phyloP scores from a whole-genome alignment of 2,113 vertebrate genomes.

The Rana temporaria region DNA sequence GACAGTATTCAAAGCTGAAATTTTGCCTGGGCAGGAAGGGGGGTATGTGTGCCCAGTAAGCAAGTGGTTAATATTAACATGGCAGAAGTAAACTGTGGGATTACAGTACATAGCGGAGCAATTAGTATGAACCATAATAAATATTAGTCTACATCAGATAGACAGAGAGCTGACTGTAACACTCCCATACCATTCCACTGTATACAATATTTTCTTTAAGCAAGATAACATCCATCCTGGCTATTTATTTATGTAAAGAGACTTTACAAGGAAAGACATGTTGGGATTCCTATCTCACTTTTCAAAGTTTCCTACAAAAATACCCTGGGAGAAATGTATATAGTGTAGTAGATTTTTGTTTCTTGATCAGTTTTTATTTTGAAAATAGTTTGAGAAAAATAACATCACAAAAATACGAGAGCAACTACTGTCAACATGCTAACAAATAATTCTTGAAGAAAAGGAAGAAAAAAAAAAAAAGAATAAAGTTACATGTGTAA shows the following conservation, averaged over 20 bases:
- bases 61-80: too few relatives aligned
- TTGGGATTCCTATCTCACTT: conserved; percentile 17
- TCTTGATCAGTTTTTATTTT: neutral
- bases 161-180: neutral
- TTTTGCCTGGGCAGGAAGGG: too few relatives aligned
- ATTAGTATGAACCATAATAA: conserved; percentile 36
- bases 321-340: neutral
- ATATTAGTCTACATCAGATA: conserved; percentile 47
- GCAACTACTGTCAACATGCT: too few relatives aligned
- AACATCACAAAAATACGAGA: too few relatives aligned
- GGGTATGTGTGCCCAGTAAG: too few relatives aligned
- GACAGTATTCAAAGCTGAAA: too few relatives aligned
- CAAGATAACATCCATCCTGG: conserved; percentile 33
- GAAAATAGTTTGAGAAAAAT: too few relatives aligned
- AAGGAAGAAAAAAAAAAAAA: too few relatives aligned
- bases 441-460: too few relatives aligned
- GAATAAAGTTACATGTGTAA: too few relatives aligned
- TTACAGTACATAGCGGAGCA: neutral
- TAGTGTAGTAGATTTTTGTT: neutral
- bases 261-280: conserved; percentile 25
- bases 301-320: neutral
- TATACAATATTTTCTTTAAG: conserved; percentile 28
- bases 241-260: conserved; percentile 32
- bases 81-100: neutral
- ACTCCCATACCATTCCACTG: neutral